A percentile compares a stretch with the other conserved stretches of the same genome.
These are phyloP conservation scores for Eurystomus glaucurus DNA, from an alignment of 2,797 vertebrate genomes.

Conservation along the genomic window DNA sequence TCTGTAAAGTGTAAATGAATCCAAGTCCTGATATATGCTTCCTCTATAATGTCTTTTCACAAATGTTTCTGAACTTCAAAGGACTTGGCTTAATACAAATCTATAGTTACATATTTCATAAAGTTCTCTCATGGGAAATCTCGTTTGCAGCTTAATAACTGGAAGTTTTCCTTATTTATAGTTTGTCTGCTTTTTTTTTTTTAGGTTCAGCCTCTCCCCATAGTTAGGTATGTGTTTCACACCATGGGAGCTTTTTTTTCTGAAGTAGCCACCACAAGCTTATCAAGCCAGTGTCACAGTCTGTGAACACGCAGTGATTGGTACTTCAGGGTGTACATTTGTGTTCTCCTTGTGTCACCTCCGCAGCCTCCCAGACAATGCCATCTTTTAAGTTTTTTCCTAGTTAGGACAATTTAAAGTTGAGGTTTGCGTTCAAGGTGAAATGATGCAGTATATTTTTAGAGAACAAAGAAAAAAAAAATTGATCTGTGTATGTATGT, in stretches of 20 bases:
- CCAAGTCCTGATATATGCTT: neutral
- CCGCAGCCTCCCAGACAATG: neutral
- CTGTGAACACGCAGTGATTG: neutral
- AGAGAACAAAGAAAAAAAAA: neutral
- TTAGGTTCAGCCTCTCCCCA: neutral
- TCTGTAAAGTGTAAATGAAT: neutral
- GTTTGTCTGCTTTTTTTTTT: neutral
- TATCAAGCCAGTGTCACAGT: neutral
- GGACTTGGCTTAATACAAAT: neutral
- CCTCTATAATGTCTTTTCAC: neutral
- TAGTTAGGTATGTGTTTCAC: neutral
- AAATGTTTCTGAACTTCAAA: neutral
- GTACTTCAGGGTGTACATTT: neutral
- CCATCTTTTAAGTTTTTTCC: neutral
- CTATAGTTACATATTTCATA: neutral
- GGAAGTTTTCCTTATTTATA: neutral
- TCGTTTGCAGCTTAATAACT: neutral
- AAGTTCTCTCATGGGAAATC: neutral
- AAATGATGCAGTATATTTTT: neutral
- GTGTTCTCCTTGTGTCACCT: neutral
- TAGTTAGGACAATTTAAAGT: neutral
- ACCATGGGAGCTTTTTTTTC: neutral
- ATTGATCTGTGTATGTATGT: fast-evolving
- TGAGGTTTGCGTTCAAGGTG: neutral
- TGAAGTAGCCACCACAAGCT: neutral